Evolutionary conservation across 1,140 invertebrate genomes (phyloP).

Genomic region (Acromyrmex charruanus): DNA sequence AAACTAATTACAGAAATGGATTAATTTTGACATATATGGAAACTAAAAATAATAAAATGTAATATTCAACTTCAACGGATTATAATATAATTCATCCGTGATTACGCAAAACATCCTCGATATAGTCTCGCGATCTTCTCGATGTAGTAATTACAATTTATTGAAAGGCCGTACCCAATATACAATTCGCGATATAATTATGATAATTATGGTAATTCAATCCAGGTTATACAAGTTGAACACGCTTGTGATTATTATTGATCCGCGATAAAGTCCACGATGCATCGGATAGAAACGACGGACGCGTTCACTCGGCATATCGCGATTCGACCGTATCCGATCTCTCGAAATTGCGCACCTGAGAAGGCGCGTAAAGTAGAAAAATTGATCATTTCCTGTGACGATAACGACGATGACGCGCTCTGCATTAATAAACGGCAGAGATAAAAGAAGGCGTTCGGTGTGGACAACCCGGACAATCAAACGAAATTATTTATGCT

Average conservation of each 20-base stretch:
- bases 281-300: constrained; percentile 8
- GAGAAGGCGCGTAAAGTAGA: not conserved
- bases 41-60: too few species aligned
- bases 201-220: constrained; percentile 34
- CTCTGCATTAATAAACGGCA: constrained; percentile 31
- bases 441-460: constrained; percentile 14
- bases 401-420: constrained; percentile 3
- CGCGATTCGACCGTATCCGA: not conserved
- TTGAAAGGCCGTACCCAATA: not conserved
- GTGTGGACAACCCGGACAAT: not conserved
- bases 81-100: not conserved
- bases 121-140: not conserved
- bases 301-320: not conserved
- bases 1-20: too few species aligned
- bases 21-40: too few species aligned
- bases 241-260: constrained; percentile 30
- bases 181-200: not conserved
- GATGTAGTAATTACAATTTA: not conserved
- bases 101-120: not conserved
- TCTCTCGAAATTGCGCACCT: constrained; percentile 26
- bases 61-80: too few species aligned
- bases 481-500: constrained; percentile 49
- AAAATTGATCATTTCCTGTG: constrained; percentile 48
- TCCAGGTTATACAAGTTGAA: constrained; percentile 1
- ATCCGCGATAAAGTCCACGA: constrained; percentile 41